Conservation (phyloP, 2,113 vertebrate genomes). For the Bungarus multicinctus region DNA sequence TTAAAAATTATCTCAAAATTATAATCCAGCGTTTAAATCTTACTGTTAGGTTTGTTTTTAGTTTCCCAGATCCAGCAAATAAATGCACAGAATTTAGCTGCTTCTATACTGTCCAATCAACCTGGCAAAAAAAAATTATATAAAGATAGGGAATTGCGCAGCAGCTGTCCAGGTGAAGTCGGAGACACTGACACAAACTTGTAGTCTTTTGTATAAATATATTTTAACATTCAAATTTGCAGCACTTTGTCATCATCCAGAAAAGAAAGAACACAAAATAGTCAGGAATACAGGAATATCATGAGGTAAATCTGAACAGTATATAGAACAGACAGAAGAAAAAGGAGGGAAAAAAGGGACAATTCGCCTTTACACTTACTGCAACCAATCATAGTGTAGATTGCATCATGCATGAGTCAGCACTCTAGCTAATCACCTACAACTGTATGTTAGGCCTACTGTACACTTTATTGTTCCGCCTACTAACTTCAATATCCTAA, state of each 20-base stretch:
- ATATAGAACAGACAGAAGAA: not conserved
- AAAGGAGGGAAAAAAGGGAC: not conserved
- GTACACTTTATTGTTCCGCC: not conserved
- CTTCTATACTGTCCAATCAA: not conserved
- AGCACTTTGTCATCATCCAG: not conserved
- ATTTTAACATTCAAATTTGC: not conserved
- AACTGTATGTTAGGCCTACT: not conserved
- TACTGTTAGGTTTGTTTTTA: not conserved
- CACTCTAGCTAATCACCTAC: not conserved
- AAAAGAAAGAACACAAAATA: not conserved
- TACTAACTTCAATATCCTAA: not conserved
- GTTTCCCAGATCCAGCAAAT: not conserved
- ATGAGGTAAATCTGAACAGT: not conserved
- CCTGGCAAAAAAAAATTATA: not conserved
- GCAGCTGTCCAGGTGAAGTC: not conserved
- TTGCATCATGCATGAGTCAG: not conserved
- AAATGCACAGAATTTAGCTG: not conserved
- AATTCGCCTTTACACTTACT: not conserved
- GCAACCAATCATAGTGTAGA: not conserved
- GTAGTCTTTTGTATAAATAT: not conserved
- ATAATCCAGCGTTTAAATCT: not conserved
- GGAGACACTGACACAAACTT: not conserved
- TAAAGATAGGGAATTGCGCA: not conserved
- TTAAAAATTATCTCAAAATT: not conserved
- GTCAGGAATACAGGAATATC: not conserved